Percentiles rank a stretch among this genome's conserved stretches.
phyloP scores from a whole-genome alignment of 2,113 vertebrate genomes.

The Galemys pyrenaicus region DNA sequence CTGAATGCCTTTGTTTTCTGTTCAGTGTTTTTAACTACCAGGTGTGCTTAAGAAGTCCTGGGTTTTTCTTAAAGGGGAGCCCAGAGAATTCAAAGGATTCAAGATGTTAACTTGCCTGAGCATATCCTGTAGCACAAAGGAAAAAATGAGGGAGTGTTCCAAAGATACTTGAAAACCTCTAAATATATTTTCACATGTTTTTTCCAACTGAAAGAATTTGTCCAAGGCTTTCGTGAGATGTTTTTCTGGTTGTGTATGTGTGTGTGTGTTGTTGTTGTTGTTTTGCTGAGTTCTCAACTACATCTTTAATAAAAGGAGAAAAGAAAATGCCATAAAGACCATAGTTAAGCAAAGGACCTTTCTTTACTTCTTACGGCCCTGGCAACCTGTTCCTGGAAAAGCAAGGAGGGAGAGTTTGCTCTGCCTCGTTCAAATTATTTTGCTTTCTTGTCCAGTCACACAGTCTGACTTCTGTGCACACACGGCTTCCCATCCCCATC shows the following conservation, averaged over 20 bases:
- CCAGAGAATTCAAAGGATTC: slow-evolving; percentile 40
- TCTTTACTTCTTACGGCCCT: not conserved
- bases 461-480: not conserved
- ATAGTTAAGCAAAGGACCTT: not conserved
- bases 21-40: slow-evolving; percentile 42
- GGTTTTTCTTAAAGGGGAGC: slow-evolving; percentile 18
- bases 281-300: not conserved
- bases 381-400: not conserved
- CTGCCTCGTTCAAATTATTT: not conserved
- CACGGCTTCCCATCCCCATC: not conserved
- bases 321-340: slow-evolving; percentile 11
- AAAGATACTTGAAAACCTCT: slow-evolving; percentile 50
- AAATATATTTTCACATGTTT: slow-evolving; percentile 40
- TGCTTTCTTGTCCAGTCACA: not conserved
- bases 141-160: slow-evolving; percentile 37
- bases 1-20: slow-evolving; percentile 23
- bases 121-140: slow-evolving; percentile 39
- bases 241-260: too few relatives aligned
- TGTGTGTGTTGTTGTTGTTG: too few relatives aligned
- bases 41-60: slow-evolving; percentile 29
- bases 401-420: not conserved
- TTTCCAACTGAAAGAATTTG: slow-evolving; percentile 13
- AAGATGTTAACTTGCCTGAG: slow-evolving; percentile 44
- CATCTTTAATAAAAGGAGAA: slow-evolving; percentile 55
- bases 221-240: not conserved